These are phyloP conservation scores for Erebia ligea DNA, from an alignment of 2,888 invertebrate species.

Conservation along the genomic window DNA sequence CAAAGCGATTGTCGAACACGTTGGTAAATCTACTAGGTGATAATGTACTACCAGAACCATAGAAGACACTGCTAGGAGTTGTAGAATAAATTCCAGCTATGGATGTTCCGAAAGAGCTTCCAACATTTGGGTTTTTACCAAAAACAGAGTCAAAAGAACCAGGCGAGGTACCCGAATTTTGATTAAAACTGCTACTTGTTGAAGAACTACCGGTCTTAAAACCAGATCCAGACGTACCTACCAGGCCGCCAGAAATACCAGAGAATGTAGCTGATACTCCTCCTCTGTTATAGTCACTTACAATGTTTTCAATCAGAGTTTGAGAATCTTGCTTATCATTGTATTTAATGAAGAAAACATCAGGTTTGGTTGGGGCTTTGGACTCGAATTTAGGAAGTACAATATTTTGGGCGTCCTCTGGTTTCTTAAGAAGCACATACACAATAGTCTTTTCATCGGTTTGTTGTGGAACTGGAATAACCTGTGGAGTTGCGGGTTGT, in stretches of 20 bases:
- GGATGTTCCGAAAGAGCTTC: conserved; percentile 14
- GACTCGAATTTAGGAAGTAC: conserved; percentile 86
- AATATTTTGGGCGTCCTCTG: conserved; percentile 87
- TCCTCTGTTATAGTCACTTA: conserved; percentile 65
- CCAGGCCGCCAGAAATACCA: conserved; percentile 18
- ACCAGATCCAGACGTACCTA: conserved; percentile 30
- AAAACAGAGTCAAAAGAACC: conserved; percentile 24
- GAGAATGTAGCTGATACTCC: conserved; percentile 45
- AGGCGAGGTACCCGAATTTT: conserved; percentile 26
- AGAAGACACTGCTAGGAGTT: conserved; percentile 32
- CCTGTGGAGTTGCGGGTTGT: conserved; percentile 85
- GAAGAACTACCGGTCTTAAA: conserved; percentile 30
- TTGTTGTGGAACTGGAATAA: conserved; percentile 86
- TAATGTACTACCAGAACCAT: conserved; percentile 25
- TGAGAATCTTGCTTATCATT: conserved; percentile 85
- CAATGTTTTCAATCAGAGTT: conserved; percentile 73
- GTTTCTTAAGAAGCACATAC: conserved; percentile 90
- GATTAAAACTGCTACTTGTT: conserved; percentile 10
- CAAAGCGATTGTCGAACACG: conserved; percentile 24
- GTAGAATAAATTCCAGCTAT: conserved; percentile 37
- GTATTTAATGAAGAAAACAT: conserved; percentile 91
- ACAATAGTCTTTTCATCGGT: conserved; percentile 90
- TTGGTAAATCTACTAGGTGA: conserved; percentile 24
- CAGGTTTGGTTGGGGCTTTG: conserved; percentile 89
- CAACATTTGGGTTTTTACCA: conserved; percentile 6